A percentile compares a stretch with the other conserved stretches of the same genome.
These are phyloP conservation scores for Onychomys leucogaster DNA, from an alignment of 2,797 vertebrate genomes.

Conservation along the genomic window DNA sequence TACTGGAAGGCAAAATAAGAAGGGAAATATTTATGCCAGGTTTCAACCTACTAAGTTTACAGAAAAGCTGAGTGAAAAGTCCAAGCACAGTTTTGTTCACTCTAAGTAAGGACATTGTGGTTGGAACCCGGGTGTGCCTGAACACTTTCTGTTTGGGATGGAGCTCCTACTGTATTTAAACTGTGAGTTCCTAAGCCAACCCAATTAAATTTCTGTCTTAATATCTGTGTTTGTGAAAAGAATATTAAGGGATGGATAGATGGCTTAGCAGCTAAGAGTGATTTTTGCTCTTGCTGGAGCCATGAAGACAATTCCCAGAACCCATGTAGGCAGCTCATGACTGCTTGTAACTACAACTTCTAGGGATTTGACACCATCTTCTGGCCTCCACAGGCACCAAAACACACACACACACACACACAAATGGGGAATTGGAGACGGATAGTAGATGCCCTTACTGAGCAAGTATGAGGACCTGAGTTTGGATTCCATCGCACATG, in stretches of 20 bases:
- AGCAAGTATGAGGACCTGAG: background rate
- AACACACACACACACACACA: background rate
- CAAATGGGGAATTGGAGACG: background rate
- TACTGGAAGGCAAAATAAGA: background rate
- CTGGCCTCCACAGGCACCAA: background rate
- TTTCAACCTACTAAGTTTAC: background rate
- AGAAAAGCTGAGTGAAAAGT: background rate
- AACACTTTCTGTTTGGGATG: background rate
- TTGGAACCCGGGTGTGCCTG: background rate
- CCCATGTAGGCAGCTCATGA: too few species aligned
- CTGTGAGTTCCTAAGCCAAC: background rate
- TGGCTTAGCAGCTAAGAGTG: background rate
- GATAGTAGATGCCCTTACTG: background rate
- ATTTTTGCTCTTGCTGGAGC: background rate
- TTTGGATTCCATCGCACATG: background rate
- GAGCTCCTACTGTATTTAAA: background rate
- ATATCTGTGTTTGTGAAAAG: background rate
- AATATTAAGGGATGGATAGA: background rate
- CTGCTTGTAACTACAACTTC: background rate
- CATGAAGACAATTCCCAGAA: background rate
- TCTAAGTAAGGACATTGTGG: background rate
- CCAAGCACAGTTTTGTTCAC: background rate
- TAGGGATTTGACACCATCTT: background rate
- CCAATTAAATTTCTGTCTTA: background rate
- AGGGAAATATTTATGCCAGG: background rate